Percentiles rank a stretch among this genome's conserved stretches.
These are phyloP conservation scores for Philopotamus ludificatus DNA, from an alignment of 1,140 invertebrate genomes.

Conservation along the genomic window DNA sequence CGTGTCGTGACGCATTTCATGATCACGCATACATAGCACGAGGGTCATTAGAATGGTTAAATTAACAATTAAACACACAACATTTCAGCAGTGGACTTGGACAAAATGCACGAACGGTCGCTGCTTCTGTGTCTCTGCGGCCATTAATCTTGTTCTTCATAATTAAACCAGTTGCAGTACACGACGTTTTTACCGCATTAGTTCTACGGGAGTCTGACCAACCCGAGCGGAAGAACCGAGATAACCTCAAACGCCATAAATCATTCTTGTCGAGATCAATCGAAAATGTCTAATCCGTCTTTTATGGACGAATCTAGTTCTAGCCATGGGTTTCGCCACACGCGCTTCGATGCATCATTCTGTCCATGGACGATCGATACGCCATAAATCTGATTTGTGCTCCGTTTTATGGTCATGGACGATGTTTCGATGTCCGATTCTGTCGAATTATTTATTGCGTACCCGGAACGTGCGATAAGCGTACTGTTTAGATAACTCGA, in stretches of 20 bases:
- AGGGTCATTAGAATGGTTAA: background rate
- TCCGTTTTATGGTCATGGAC: constrained; percentile 36
- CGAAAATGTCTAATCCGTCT: background rate
- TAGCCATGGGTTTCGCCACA: background rate
- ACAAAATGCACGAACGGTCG: background rate
- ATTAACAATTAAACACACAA: background rate
- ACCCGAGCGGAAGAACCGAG: background rate
- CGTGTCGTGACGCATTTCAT: too few species aligned
- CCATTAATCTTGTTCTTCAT: background rate
- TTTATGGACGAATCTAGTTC: background rate
- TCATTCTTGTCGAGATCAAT: background rate
- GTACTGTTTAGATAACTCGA: background rate
- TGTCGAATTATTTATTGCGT: background rate
- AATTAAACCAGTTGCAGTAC: background rate
- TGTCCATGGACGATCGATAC: constrained; percentile 31
- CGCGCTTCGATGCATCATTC: constrained; percentile 22
- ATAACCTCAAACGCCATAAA: background rate
- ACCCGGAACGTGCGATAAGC: background rate
- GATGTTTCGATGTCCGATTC: constrained; percentile 9
- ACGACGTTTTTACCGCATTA: background rate
- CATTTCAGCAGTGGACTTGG: background rate
- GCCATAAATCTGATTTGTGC: constrained; percentile 41
- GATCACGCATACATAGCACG: too few species aligned
- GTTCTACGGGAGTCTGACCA: background rate
- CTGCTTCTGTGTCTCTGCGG: background rate